phyloP scores from a whole-genome alignment of 1,140 invertebrate genomes.

The Halyomorpha halys region DNA sequence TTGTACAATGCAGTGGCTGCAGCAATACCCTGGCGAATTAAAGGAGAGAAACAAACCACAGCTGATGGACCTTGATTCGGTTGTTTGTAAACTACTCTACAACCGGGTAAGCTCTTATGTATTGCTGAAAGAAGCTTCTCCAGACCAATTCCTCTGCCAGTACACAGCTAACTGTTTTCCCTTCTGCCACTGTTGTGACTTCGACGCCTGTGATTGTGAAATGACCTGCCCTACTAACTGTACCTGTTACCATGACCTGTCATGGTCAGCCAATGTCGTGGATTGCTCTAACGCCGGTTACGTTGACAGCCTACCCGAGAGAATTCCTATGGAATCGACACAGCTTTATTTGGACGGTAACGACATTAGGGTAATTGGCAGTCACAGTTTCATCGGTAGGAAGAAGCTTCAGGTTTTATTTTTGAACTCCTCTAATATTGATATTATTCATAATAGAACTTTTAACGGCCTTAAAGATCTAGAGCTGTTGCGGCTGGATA shows the following conservation, averaged over 20 bases:
- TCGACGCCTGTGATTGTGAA: slow-evolving; percentile 87
- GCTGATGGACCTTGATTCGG: slow-evolving; percentile 76
- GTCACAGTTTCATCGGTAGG: slow-evolving; percentile 82
- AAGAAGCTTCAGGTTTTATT: slow-evolving; percentile 74
- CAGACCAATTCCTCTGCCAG: slow-evolving; percentile 82
- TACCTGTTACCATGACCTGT: slow-evolving; percentile 84
- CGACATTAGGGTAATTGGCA: slow-evolving; percentile 59
- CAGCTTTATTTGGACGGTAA: slow-evolving; percentile 84
- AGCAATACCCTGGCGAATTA: slow-evolving; percentile 62
- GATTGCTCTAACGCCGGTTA: slow-evolving; percentile 72
- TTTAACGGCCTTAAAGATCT: slow-evolving; percentile 79
- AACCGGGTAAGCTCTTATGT: slow-evolving; percentile 68
- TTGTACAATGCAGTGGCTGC: slow-evolving; percentile 74
- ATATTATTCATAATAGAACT: slow-evolving; percentile 75
- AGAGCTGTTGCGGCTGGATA: slow-evolving; percentile 67
- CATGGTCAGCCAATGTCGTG: slow-evolving; percentile 84
- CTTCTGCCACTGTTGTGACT: slow-evolving; percentile 85
- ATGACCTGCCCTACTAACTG: slow-evolving; percentile 88
- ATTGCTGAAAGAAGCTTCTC: slow-evolving; percentile 67
- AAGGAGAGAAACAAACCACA: slow-evolving; percentile 71
- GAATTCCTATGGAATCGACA: slow-evolving; percentile 87
- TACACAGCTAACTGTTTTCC: slow-evolving; percentile 85
- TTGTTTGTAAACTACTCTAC: slow-evolving; percentile 78
- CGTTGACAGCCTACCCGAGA: slow-evolving; percentile 57
- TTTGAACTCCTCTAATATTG: slow-evolving; percentile 75